Evolutionary conservation across 2,113 vertebrate species (phyloP).

Genomic region (Helogale parvula): DNA sequence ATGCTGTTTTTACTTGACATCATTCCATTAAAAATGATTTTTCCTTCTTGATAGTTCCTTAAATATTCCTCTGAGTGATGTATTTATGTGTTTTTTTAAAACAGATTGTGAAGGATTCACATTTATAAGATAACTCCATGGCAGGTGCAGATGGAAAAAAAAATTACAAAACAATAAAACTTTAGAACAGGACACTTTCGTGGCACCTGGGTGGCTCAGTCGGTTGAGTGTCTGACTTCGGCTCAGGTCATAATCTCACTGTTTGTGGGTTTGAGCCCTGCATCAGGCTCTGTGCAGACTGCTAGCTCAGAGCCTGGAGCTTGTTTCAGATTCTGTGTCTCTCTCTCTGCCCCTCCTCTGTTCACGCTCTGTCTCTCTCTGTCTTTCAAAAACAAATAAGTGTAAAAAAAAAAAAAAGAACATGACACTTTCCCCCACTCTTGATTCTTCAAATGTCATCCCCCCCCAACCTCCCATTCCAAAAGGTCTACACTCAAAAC

Average conservation of each 20-base stretch:
- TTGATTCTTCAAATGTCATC: constrained; percentile 68
- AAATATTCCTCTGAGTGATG: constrained; percentile 88
- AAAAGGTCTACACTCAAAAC: constrained; percentile 71
- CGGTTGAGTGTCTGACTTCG: too few species aligned
- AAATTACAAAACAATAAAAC: constrained; percentile 74
- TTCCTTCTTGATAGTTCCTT: constrained; percentile 84
- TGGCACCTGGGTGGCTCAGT: too few species aligned
- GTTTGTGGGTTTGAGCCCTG: too few species aligned
- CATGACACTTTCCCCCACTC: constrained; percentile 56
- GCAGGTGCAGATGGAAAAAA: constrained; percentile 76
- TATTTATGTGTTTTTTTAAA: constrained; percentile 85
- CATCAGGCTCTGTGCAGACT: too few species aligned
- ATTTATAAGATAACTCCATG: constrained; percentile 84
- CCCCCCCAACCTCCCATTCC: constrained; percentile 30
- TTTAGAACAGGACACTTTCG: constrained; percentile 49
- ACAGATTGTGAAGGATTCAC: constrained; percentile 85
- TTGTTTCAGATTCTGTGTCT: too few species aligned
- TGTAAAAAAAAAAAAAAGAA: neutral
- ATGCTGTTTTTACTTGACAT: constrained; percentile 92
- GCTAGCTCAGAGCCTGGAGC: too few species aligned
- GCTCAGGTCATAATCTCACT: too few species aligned
- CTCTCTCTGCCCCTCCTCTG: too few species aligned
- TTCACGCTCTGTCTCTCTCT: too few species aligned
- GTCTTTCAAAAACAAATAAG: too few species aligned
- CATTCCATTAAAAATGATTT: constrained; percentile 91